Percentiles rank a stretch among this genome's conserved stretches.
Evolutionary conservation across 2,797 vertebrate species (phyloP).

Genomic region (Etheostoma perlongum): DNA sequence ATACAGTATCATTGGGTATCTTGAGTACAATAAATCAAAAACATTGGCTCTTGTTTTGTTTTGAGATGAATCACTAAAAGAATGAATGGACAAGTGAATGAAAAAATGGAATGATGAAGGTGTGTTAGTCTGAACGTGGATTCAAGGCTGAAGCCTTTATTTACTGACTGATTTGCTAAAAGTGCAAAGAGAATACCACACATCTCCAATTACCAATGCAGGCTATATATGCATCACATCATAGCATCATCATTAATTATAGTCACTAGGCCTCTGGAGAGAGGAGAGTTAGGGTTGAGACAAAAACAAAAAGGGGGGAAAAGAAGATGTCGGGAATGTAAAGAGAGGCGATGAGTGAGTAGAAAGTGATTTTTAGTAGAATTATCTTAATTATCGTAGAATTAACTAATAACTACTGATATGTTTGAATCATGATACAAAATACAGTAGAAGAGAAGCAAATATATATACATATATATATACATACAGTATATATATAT

Average conservation of each 20-base stretch:
- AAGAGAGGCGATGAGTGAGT: not conserved
- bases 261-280: conserved; percentile 38
- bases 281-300: conserved; percentile 15
- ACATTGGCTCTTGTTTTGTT: not conserved
- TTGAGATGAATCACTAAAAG: not conserved
- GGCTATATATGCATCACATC: conserved; percentile 64
- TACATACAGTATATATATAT: too few species aligned
- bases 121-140: conserved; percentile 14
- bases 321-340: not conserved
- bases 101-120: not conserved
- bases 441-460: not conserved
- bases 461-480: not conserved
- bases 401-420: too few species aligned
- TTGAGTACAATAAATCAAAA: not conserved
- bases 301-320: not conserved
- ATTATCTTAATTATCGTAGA: too few species aligned
- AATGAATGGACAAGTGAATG: not conserved
- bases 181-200: conserved; percentile 48
- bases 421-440: not conserved
- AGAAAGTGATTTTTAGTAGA: not conserved
- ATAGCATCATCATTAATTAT: conserved; percentile 48
- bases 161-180: conserved; percentile 34
- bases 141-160: conserved; percentile 31
- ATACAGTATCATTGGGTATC: not conserved
- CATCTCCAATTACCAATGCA: conserved; percentile 50